Base-by-base conservation (phyloP, 2,113 vertebrate genomes). In the Oreochromis spilurus region DNA sequence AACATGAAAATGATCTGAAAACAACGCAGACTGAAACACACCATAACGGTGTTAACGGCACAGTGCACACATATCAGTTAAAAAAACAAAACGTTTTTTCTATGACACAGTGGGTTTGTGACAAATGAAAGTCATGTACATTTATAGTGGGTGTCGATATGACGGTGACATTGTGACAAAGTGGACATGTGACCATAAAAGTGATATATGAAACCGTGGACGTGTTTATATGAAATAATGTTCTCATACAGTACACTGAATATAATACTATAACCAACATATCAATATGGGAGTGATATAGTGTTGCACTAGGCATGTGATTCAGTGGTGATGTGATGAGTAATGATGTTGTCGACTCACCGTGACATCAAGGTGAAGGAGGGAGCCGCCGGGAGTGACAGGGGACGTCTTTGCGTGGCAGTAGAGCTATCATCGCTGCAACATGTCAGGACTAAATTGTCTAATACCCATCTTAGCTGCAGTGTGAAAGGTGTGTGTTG, bases 1-100 rank as follows among this genome's bases (percentile, higher is more conserved):
- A 99, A 99, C 94, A 99, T 99, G 98, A 99, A 99, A 95, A 99
- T 99, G 98, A 99, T 99, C 82, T 99, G 92, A 98, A 72, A 57
- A 7, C 2, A 4, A 67, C 7, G 7, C 72, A 13, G 85, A 89
- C 60, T 40, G 75, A 57, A 4, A 5, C 70, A 60, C 34, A 77
- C 72, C 45, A n/a, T 52, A n/a, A n/a, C 6, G 7, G 72, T 52
- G 62, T 31, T 36, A 77, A 84, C 19, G 55, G 88, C 79, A 78
- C 90, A 81, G 82, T 87, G 91, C 88, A 91, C 93, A 94, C 93
- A 93, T 92, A 90, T 94, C 93, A 92, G 55, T 54, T 70, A 40
- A 65, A 90, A 87, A 85, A 60, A 36, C 19, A 79, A 17, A 19
- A 4, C 1, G 0, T 1, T 55, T 77, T 78, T 38, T 77, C 83